phyloP scores from a whole-genome alignment of 2,113 vertebrate species.

The Podiceps cristatus region DNA sequence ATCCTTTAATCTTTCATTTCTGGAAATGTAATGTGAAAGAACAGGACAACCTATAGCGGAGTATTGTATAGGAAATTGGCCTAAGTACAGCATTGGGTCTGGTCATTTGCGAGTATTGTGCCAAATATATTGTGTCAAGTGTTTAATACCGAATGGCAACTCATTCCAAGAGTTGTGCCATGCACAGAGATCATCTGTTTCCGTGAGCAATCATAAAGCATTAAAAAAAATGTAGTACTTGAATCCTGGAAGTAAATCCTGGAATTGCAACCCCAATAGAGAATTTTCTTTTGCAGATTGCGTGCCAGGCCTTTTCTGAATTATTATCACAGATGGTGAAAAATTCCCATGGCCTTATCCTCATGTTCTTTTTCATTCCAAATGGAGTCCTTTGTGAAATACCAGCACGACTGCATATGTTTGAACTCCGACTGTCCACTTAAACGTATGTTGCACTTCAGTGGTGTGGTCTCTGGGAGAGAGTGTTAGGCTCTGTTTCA shows the following conservation, averaged over 20 bases:
- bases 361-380: constrained; percentile 46
- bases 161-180: not conserved
- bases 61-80: not conserved
- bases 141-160: not conserved
- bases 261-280: not conserved
- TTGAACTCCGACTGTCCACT: constrained; percentile 66
- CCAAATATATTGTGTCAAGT: not conserved
- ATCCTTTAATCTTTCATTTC: not conserved
- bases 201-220: not conserved
- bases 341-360: constrained; percentile 52
- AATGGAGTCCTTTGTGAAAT: constrained; percentile 49
- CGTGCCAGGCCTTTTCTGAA: constrained; percentile 31
- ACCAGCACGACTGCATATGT: constrained; percentile 37
- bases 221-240: not conserved
- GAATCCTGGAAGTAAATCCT: constrained; percentile 17
- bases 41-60: not conserved
- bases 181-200: not conserved
- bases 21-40: not conserved
- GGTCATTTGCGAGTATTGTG: not conserved
- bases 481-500: constrained; percentile 14
- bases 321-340: constrained; percentile 67
- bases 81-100: not conserved
- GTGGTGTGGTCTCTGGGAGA: not conserved
- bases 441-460: constrained; percentile 51
- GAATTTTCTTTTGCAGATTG: constrained; percentile 30